Base-by-base conservation (phyloP, 2,888 invertebrate species). In the Rhingia campestris region DNA sequence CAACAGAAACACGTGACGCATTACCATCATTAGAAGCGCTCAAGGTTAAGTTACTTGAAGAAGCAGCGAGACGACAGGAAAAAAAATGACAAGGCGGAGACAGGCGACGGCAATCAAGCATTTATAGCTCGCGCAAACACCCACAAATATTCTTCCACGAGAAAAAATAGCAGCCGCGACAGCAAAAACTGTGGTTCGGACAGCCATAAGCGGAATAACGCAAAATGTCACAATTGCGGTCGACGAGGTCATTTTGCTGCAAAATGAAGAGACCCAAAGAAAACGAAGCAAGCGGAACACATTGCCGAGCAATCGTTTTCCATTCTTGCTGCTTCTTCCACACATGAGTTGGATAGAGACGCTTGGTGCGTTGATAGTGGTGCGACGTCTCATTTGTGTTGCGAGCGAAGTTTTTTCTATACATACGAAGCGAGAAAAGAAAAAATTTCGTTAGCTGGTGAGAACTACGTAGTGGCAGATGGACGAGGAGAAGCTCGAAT, bases 31-130 rank as follows among this genome's bases (percentile, higher is more conserved):
- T 81, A 4, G 12, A 30, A 41, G 88, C 3, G 0, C 43, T 80
- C 4, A 76, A 82, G 33, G 12, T 70, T 6, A 82, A 82, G 22
- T 10, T 84, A 3, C 30, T 75, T 6, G 82, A 84, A n/a, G 84
- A 86, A 12, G 6, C 89, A 49, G 89, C 39, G 10, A 66, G 66
- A 53, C 32, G 43, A 54, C n/a, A 43, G 14, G 53, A 66, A 2
- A 51, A 0, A n/a, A n/a, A 14, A 12, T 6, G 12, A 43, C 4
- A 41, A 41, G 9, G 10, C n/a, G 12, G 30, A 51, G 3, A 47
- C 10, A 14, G 32, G 54, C 67, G 32, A 58, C 6, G 37, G 35
- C n/a, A 2, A 70, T 30, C 69, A 49, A 9, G 70, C 61, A 59
- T 72, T 14, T 10, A 22, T 59, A 10, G 47, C 49, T 33, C 7